Percentiles rank a stretch among this genome's conserved stretches.
Evolutionary conservation across 2,888 invertebrate species (phyloP).

Genomic region (Lithosia quadra): DNA sequence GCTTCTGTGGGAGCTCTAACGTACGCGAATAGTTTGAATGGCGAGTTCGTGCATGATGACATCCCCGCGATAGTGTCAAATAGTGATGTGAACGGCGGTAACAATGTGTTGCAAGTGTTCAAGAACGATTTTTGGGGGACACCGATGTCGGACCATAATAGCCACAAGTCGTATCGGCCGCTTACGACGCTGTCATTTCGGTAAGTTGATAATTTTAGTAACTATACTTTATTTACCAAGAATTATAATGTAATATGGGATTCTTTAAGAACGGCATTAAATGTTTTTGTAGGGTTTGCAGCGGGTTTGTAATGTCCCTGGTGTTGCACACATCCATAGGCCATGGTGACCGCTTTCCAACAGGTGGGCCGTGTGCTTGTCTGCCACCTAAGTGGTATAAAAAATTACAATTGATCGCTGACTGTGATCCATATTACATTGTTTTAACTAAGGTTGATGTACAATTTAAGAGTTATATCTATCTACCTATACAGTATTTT

Average conservation of each 20-base stretch:
- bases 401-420: no score
- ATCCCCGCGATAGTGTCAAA: conserved; percentile 94
- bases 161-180: conserved; percentile 96
- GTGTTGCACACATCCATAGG: no score
- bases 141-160: conserved; percentile 92
- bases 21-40: conserved; percentile 91
- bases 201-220: conserved; percentile 83
- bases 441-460: no score
- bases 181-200: conserved; percentile 94
- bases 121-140: conserved; percentile 97
- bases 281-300: no score
- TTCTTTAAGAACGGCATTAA: no score
- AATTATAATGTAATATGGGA: no score
- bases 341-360: no score
- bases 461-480: no score
- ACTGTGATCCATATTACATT: no score
- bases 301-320: no score
- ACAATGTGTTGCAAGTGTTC: conserved; percentile 88
- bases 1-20: conserved; percentile 89
- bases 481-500: not conserved
- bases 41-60: conserved; percentile 96
- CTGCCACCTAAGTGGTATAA: no score
- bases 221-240: not conserved
- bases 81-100: conserved; percentile 91
- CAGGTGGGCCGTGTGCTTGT: no score